Evolutionary conservation across 1,140 invertebrate species (phyloP).

Genomic region (Heliconius congener): DNA sequence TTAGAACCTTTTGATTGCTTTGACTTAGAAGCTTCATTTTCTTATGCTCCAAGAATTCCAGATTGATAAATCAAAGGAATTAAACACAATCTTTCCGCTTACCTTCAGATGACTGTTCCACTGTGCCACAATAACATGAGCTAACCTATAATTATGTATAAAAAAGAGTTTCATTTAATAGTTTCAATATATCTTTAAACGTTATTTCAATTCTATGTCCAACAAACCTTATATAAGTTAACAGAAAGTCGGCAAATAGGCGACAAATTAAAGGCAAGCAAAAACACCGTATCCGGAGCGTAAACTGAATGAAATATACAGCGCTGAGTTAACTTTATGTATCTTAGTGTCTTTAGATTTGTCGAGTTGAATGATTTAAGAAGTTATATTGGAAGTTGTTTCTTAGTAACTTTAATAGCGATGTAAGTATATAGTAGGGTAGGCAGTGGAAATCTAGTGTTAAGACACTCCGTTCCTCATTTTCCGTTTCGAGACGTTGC

Average conservation of each 20-base stretch:
- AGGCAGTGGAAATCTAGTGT: too few relatives aligned
- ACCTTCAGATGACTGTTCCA: too few relatives aligned
- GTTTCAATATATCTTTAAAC: not conserved
- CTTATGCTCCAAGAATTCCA: too few relatives aligned
- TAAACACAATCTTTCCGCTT: too few relatives aligned
- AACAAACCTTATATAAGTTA: slow-evolving; percentile 14
- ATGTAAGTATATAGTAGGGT: too few relatives aligned
- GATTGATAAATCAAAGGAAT: too few relatives aligned
- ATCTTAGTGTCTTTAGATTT: not conserved
- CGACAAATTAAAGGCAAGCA: slow-evolving; percentile 29
- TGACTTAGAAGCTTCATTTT: too few relatives aligned
- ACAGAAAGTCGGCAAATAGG: slow-evolving; percentile 31
- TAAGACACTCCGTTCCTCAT: too few relatives aligned
- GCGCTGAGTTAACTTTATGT: slow-evolving; percentile 13
- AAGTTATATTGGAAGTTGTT: not conserved
- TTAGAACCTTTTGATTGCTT: too few relatives aligned
- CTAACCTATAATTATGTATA: too few relatives aligned
- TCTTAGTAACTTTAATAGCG: not conserved
- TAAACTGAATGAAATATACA: slow-evolving; percentile 26
- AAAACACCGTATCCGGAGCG: slow-evolving; percentile 24
- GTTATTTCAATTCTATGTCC: not conserved
- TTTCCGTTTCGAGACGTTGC: too few relatives aligned
- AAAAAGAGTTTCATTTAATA: not conserved
- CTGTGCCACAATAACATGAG: too few relatives aligned
- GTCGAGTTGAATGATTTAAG: not conserved